Evolutionary conservation across 2,113 vertebrate species (phyloP), one percentile per base, ranked within the genome.

Genomic region (Sphaerodactylus townsendi): DNA sequence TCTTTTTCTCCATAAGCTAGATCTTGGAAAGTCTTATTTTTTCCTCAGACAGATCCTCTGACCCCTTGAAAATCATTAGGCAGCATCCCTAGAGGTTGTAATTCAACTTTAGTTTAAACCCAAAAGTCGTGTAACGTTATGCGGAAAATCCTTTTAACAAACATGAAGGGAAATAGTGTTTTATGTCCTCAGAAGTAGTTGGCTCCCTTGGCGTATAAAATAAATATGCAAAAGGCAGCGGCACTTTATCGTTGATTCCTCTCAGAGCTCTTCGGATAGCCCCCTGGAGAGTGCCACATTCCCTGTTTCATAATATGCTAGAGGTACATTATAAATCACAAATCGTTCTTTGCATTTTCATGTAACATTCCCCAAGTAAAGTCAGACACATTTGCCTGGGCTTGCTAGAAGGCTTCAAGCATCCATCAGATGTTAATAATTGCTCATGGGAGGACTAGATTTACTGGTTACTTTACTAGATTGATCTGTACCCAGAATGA

Each of bases 201-300:
- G 62, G 69, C 76, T 79, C 39, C n/a, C 68, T 62, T n/a, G n/a
- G 66, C 39, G 50, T 72, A 48, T 79, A 79, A 85, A 79, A 79
- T 85, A 72, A 85, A 79, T 79, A 85, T 85, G 83, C 68, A 79
- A 85, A 85, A 72, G 46, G 65, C 64, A 77, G 46, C 41, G n/a
- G 10, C 33, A 19, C 15, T 46, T 66, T 79, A 37, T 72, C 71
- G n/a, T 14, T 25, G 15, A 72, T 85, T 44, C 53, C 15, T 79
- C 76, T 72, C 83, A 64, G 48, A 78, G 33, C 50, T 84, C 69
- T 71, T 71, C n/a, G 21, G 62, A 72, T 46, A 72, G 68, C 19
- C 68, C 83, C 76, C 76, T 46, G n/a, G 68, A 72, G 76, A 72
- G 76, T 71, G 53, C 11, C 83, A 37, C 23, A 85, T 79, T 72